phyloP scores from a whole-genome alignment of 2,888 invertebrate genomes.

The Lacanobia wlatinum region DNA sequence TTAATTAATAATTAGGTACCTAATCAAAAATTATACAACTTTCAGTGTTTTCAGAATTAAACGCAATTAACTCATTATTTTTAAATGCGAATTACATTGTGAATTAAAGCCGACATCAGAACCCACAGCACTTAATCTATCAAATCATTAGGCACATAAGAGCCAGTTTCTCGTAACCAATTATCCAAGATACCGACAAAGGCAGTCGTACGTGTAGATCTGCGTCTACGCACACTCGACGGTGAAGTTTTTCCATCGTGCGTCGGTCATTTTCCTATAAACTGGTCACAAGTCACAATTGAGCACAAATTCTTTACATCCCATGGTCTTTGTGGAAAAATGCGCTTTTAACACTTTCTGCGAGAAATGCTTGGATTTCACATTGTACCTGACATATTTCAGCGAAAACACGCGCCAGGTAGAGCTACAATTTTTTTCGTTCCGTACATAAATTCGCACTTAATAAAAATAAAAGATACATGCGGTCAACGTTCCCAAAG shows the following conservation, averaged over 20 bases:
- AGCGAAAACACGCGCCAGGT: slow-evolving; percentile 34
- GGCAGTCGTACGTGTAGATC: slow-evolving; percentile 48
- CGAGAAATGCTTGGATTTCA: slow-evolving; percentile 42
- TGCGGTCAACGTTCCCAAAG: slow-evolving; percentile 62
- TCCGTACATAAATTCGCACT: slow-evolving; percentile 32
- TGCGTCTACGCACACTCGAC: slow-evolving; percentile 45
- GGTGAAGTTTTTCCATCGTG: slow-evolving; percentile 50
- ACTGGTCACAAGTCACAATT: slow-evolving; percentile 39
- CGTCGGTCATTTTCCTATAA: slow-evolving; percentile 53
- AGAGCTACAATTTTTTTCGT: slow-evolving; percentile 33
- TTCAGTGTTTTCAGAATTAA: slow-evolving; percentile 20
- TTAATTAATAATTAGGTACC: background rate
- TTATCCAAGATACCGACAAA: slow-evolving; percentile 64
- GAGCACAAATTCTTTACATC: slow-evolving; percentile 56
- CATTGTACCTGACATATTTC: slow-evolving; percentile 47
- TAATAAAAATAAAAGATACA: slow-evolving; percentile 57
- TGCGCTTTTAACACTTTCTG: slow-evolving; percentile 67
- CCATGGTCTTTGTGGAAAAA: slow-evolving; percentile 56
- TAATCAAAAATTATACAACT: background rate
- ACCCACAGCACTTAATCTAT: slow-evolving; percentile 47
- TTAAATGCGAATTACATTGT: slow-evolving; percentile 4
- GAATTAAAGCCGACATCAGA: slow-evolving; percentile 29
- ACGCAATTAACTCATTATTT: slow-evolving; percentile 16
- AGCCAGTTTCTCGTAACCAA: slow-evolving; percentile 52
- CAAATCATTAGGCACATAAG: slow-evolving; percentile 52